A percentile compares a stretch with the other conserved stretches of the same genome.
Conservation (phyloP, 2,888 invertebrate species). For the Colletes collaris region DNA sequence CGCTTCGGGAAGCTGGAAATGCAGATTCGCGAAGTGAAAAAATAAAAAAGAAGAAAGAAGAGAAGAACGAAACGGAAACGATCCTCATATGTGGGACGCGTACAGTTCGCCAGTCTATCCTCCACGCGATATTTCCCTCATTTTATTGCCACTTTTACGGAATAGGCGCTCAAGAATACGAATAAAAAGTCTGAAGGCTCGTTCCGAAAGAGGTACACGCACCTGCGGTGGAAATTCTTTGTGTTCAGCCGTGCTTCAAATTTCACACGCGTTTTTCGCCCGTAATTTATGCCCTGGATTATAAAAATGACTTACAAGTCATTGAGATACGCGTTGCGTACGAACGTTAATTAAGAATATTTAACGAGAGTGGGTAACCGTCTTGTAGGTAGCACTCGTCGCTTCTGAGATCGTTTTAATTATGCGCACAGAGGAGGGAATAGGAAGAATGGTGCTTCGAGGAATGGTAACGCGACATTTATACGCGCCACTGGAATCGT, state of each 20-base stretch:
- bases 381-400: not conserved
- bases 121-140: constrained; percentile 31
- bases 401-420: constrained; percentile 33
- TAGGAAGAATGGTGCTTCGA: not conserved
- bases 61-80: constrained; percentile 1
- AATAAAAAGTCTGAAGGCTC: constrained; percentile 15
- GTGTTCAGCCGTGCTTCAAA: constrained; percentile 13
- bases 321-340: not conserved
- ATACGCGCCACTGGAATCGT: constrained; percentile 9
- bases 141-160: constrained; percentile 56
- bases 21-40: not conserved
- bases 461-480: constrained; percentile 18
- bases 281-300: not conserved
- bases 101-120: constrained; percentile 2
- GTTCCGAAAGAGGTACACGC: constrained; percentile 2
- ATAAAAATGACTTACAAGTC: not conserved
- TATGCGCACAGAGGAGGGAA: constrained; percentile 8
- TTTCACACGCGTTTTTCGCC: not conserved
- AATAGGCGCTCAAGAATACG: constrained; percentile 14
- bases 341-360: constrained; percentile 29
- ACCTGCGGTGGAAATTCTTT: not conserved
- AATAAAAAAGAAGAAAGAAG: not conserved
- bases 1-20: not conserved
- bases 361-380: constrained; percentile 1
- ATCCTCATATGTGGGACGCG: constrained; percentile 33